A percentile compares a stretch with the other conserved stretches of the same genome.
Evolutionary conservation across 1,140 invertebrate genomes (phyloP).

Genomic region (Lineus longissimus): DNA sequence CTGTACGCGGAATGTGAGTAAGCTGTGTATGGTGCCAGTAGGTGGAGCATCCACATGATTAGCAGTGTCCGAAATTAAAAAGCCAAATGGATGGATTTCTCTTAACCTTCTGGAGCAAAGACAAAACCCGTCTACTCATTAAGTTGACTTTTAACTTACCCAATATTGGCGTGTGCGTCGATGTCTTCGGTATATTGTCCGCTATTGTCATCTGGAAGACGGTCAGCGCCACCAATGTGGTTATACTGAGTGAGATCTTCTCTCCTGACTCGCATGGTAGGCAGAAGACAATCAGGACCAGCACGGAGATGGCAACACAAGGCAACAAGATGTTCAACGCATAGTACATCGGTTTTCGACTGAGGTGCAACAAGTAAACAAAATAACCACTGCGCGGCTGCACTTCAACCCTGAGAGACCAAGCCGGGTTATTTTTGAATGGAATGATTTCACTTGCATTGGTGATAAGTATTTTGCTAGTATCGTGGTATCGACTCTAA

Average conservation of each 20-base stretch:
- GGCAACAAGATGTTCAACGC: constrained; percentile 26
- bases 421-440: background rate
- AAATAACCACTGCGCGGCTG: background rate
- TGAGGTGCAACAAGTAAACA: background rate
- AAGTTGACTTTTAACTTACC: no score
- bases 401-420: background rate
- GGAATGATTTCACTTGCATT: background rate
- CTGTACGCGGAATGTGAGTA: no score
- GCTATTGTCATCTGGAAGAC: constrained; percentile 36
- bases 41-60: no score
- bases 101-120: no score
- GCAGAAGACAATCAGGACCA: constrained; percentile 24
- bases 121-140: no score
- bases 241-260: constrained; percentile 31
- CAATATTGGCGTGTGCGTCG: constrained; percentile 39
- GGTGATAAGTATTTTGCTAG: background rate
- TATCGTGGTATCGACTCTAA: background rate
- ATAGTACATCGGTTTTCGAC: constrained; percentile 22
- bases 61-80: no score
- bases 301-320: constrained; percentile 26
- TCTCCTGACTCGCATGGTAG: constrained; percentile 28
- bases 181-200: constrained; percentile 34
- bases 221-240: constrained; percentile 33
- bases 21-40: no score
- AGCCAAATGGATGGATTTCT: no score